Base-by-base conservation (phyloP, 2,888 invertebrate genomes). In the Zelleria hepariella region DNA sequence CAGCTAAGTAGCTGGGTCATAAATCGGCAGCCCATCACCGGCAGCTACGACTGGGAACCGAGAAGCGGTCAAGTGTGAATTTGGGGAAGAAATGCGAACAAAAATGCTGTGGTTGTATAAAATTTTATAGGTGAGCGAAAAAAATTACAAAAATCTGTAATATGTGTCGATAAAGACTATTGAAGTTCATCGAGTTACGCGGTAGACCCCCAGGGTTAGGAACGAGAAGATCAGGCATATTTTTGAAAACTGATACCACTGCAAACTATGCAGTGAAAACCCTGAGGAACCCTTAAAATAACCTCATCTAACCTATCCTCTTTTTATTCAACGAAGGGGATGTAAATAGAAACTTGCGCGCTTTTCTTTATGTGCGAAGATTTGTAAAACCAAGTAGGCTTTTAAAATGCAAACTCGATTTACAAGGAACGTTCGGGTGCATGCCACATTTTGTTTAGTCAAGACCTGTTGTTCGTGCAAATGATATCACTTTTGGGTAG, bases 361-460 rank as follows among this genome's bases (percentile, higher is more conserved):
- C 72, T 72, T 72, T 74, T 74, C 74, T 76, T 76, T 75, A 76
- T 71, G 72, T 70, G 72, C 68, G 70, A 72, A 48, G 72, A 77
- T 83, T 81, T 78, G 73, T 73, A 70, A 74, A 75, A 71, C 75
- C 32, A 79, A 79, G 78, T 77, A 73, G 74, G 70, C 75, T 72
- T 69, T 75, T 80, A 77, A 77, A 78, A 83, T 82, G 78, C 77
- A 79, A 81, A 83, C 75, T 72, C 74, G 68, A 78, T 80, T 78
- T 67, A 7, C 7, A 42, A 10, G 59, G 62, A 64, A 62, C 65
- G 65, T 63, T 62, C 57, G 63, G 54, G 57, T 58, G 60, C 61
- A 60, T 62, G 58, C 62, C 61, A 56, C 61, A 63, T 64, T 62
- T 64, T 63, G 66, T 62, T 59, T 51, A 58, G 59, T 59, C 60